These are phyloP conservation scores for Litoditis marina DNA, from an alignment of 2,888 invertebrate species.

Conservation along the genomic window DNA sequence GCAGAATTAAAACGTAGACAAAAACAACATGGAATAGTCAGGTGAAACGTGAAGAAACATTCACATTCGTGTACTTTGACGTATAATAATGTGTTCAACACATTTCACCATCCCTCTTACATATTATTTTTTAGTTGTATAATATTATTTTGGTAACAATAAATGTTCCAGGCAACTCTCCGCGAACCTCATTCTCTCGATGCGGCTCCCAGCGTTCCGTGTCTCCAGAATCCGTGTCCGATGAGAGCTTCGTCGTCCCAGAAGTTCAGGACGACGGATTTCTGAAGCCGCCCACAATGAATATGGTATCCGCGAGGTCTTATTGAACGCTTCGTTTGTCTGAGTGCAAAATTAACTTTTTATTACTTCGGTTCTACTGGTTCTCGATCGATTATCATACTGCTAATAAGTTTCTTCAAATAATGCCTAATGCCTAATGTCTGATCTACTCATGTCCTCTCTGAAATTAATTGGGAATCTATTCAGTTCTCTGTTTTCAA, in stretches of 20 bases:
- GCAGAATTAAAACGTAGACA: not conserved
- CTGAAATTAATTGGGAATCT: too few species aligned
- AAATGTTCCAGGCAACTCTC: conserved; percentile 12
- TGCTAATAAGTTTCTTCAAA: too few species aligned
- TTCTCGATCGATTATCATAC: too few species aligned
- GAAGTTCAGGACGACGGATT: conserved; percentile 5
- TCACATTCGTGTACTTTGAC: too few species aligned
- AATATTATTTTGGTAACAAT: not conserved
- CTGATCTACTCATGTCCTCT: too few species aligned
- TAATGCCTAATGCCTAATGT: too few species aligned
- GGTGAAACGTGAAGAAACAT: not conserved
- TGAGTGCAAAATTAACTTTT: too few species aligned
- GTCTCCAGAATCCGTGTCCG: conserved; percentile 15
- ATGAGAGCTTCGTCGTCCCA: not conserved
- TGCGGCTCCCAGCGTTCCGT: conserved; percentile 18
- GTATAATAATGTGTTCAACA: too few species aligned
- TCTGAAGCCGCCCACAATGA: conserved; percentile 18
- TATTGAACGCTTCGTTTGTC: conserved; percentile 11
- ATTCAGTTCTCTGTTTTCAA: too few species aligned
- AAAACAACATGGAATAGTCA: too few species aligned
- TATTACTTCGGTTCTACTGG: too few species aligned
- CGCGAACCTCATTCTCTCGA: conserved; percentile 11
- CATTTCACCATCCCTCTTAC: too few species aligned
- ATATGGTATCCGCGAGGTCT: conserved; percentile 12
- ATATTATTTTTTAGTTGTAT: not conserved